These are phyloP conservation scores for Crocodylus rhombifer DNA, from an alignment of 2,797 vertebrate species.

Conservation along the genomic window DNA sequence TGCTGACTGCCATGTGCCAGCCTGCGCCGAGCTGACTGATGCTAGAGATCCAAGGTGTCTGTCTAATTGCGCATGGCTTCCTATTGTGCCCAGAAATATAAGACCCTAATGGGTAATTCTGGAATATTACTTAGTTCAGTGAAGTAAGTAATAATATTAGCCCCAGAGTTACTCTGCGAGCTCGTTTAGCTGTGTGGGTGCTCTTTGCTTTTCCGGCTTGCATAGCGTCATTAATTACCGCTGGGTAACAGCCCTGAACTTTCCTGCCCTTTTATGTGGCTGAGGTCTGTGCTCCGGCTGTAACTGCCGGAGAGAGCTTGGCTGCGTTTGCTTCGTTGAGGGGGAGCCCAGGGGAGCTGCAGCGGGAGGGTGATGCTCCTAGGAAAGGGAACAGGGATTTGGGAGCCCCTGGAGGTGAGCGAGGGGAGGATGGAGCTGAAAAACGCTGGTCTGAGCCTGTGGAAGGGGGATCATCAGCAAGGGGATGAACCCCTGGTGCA, in stretches of 20 bases:
- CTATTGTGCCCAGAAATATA: neutral
- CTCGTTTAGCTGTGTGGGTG: neutral
- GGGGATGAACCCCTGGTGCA: too few relatives aligned
- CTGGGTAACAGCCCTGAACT: neutral
- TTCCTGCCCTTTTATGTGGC: neutral
- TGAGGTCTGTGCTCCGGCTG: neutral
- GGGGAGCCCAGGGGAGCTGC: neutral
- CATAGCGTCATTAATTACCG: neutral
- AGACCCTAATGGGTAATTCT: conserved; percentile 3
- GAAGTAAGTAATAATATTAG: conserved; percentile 18
- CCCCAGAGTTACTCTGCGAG: too few relatives aligned
- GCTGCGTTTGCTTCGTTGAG: neutral
- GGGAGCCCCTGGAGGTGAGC: neutral
- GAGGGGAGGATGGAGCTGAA: neutral
- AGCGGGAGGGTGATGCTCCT: rapidly evolving
- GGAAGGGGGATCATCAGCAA: too few relatives aligned
- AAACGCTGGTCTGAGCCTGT: neutral
- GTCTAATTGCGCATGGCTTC: neutral
- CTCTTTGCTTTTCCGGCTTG: neutral
- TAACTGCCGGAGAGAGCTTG: neutral
- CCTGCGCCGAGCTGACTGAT: rapidly evolving
- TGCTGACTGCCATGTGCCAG: neutral
- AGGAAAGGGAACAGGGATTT: neutral
- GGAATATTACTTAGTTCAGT: neutral
- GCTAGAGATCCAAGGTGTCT: neutral